phyloP scores from a whole-genome alignment of 1,140 invertebrate genomes.

The Holcopasites calliopsidis region DNA sequence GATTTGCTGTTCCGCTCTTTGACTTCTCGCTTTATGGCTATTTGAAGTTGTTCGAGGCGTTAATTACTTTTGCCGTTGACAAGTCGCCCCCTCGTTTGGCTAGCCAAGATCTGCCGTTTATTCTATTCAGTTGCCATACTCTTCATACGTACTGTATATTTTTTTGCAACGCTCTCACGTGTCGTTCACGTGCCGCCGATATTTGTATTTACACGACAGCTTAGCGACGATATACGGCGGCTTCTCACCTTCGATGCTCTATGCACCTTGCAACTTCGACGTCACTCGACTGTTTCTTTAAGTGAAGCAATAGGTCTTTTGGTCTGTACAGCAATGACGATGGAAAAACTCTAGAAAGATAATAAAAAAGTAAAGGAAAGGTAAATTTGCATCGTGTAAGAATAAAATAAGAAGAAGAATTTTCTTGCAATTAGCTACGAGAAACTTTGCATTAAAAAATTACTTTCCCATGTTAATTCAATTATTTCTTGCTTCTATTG shows the following conservation, averaged over 20 bases:
- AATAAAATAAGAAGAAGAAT: no score
- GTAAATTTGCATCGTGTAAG: no score
- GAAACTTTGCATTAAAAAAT: no score
- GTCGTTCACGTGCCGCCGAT: neutral
- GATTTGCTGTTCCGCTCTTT: neutral
- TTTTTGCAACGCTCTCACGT: neutral
- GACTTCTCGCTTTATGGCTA: neutral
- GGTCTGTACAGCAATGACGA: no score
- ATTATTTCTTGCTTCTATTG: no score
- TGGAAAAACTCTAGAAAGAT: no score
- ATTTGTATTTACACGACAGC: neutral
- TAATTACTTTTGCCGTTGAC: slow-evolving; percentile 32
- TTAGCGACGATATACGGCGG: neutral
- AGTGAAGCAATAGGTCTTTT: no score
- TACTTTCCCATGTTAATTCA: no score
- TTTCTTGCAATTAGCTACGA: no score
- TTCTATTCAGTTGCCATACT: neutral
- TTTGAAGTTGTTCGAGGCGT: neutral
- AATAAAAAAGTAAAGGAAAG: no score
- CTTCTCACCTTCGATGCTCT: neutral
- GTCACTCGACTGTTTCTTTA: neutral
- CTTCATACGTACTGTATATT: neutral
- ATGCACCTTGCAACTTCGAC: neutral
- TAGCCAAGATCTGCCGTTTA: slow-evolving; percentile 5
- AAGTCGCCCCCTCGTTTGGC: neutral